Percentiles rank a stretch among this genome's conserved stretches.
Conservation (phyloP, 2,888 invertebrate species). For the Athalia cordata region DNA sequence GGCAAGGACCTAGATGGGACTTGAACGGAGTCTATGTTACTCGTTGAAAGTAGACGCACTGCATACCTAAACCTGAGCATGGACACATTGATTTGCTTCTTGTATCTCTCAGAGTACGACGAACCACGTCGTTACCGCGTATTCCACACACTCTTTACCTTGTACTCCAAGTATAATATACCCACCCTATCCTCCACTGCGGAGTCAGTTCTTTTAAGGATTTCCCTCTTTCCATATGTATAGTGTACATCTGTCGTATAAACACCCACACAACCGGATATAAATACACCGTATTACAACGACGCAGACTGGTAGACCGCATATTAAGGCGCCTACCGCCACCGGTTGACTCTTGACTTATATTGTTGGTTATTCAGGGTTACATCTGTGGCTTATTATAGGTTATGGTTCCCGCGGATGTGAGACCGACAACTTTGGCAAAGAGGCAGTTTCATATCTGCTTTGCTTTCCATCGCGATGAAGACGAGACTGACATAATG, state of each 20-base stretch:
- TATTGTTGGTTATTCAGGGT: constrained; percentile 38
- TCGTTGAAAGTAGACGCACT: constrained; percentile 43
- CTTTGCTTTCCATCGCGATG: background rate
- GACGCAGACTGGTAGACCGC: constrained; percentile 27
- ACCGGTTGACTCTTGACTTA: constrained; percentile 35
- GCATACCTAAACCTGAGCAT: constrained; percentile 47
- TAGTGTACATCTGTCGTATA: too few relatives aligned
- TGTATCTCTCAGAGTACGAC: constrained; percentile 22
- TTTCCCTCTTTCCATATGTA: too few relatives aligned
- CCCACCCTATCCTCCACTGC: background rate
- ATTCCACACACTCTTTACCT: constrained; percentile 1
- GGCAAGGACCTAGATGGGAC: constrained; percentile 46
- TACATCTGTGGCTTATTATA: constrained; percentile 32
- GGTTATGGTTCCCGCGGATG: background rate
- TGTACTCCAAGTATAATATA: constrained; percentile 1
- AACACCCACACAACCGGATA: background rate
- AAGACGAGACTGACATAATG: background rate
- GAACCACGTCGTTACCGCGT: constrained; percentile 37
- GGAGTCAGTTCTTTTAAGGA: too few relatives aligned
- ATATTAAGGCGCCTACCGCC: constrained; percentile 30
- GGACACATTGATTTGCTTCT: constrained; percentile 46
- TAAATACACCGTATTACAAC: constrained; percentile 27
- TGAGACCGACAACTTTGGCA: constrained; percentile 3
- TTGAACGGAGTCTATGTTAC: constrained; percentile 26
- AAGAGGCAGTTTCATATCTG: background rate